Percentiles rank a stretch among this genome's conserved stretches.
These are phyloP conservation scores for Lasioglossum calceatum DNA, from an alignment of 2,888 invertebrate genomes.

Conservation along the genomic window DNA sequence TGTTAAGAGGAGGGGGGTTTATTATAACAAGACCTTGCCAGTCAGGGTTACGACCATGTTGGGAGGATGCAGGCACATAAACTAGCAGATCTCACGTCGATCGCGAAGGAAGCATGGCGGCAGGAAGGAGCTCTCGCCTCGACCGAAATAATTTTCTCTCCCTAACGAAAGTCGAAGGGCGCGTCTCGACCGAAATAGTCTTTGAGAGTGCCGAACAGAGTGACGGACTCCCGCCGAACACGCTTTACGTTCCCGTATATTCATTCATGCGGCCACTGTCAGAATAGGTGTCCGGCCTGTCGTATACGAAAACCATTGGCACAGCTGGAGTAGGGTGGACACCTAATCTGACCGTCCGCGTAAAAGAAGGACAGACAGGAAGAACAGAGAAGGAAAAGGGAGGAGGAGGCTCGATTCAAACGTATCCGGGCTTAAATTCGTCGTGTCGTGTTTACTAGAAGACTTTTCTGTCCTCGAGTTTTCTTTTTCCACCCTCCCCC, in stretches of 20 bases:
- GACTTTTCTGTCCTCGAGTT: background rate
- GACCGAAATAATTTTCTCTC: constrained; percentile 78
- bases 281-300: background rate
- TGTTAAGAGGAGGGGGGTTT: background rate
- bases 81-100: background rate
- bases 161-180: constrained; percentile 72
- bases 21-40: background rate
- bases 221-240: constrained; percentile 21
- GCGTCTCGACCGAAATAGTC: constrained; percentile 76
- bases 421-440: constrained; percentile 32
- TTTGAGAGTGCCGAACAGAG: constrained; percentile 41
- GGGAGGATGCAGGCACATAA: background rate
- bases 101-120: background rate
- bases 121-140: constrained; percentile 57
- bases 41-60: background rate
- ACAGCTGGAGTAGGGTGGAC: background rate
- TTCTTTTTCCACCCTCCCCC: too few species aligned
- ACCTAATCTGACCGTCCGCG: background rate
- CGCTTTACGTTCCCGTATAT: constrained; percentile 51
- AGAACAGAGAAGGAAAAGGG: constrained; percentile 13
- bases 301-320: background rate
- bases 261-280: constrained; percentile 44
- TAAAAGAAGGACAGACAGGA: constrained; percentile 23
- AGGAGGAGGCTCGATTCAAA: constrained; percentile 40
- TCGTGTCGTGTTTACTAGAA: background rate